A percentile compares a stretch with the other conserved stretches of the same genome.
These are phyloP conservation scores for Aspiorhynchus laticeps DNA, from an alignment of 2,113 vertebrate genomes.

Conservation along the genomic window DNA sequence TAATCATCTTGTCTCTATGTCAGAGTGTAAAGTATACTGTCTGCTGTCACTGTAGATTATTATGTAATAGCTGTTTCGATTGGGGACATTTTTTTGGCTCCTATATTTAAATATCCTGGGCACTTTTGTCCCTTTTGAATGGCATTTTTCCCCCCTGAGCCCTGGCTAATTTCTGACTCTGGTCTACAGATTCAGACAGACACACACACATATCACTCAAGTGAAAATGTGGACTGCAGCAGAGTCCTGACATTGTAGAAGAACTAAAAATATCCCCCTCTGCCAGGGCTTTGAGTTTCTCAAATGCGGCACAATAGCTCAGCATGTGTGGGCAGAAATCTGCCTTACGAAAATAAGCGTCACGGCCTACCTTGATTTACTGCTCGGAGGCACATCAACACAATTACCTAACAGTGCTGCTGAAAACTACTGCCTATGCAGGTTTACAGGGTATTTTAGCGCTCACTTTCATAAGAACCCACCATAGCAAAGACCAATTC, in stretches of 20 bases:
- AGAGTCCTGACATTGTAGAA: conserved; percentile 45
- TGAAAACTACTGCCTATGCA: conserved; percentile 37
- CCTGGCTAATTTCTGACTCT: not conserved
- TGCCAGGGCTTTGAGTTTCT: conserved; percentile 30
- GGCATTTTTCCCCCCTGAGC: not conserved
- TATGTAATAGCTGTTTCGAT: not conserved
- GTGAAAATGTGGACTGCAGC: conserved; percentile 38
- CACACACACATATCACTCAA: conserved; percentile 32
- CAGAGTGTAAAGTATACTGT: not conserved
- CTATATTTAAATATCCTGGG: not conserved
- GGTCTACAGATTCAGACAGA: conserved; percentile 33
- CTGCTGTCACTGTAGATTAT: not conserved
- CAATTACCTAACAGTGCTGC: conserved; percentile 43
- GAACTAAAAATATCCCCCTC: conserved; percentile 52
- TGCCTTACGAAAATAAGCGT: conserved; percentile 48
- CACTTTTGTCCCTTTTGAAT: not conserved
- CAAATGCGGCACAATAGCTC: conserved; percentile 21
- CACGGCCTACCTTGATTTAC: conserved; percentile 56
- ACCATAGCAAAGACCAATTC: not conserved
- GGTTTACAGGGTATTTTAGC: conserved; percentile 45
- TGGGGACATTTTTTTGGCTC: not conserved
- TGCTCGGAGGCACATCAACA: conserved; percentile 32
- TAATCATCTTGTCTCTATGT: not conserved
- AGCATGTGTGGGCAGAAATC: conserved; percentile 8
- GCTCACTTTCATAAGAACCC: conserved; percentile 26